Base-by-base conservation (phyloP, 2,888 invertebrate species). In the Cerastoderma edule region DNA sequence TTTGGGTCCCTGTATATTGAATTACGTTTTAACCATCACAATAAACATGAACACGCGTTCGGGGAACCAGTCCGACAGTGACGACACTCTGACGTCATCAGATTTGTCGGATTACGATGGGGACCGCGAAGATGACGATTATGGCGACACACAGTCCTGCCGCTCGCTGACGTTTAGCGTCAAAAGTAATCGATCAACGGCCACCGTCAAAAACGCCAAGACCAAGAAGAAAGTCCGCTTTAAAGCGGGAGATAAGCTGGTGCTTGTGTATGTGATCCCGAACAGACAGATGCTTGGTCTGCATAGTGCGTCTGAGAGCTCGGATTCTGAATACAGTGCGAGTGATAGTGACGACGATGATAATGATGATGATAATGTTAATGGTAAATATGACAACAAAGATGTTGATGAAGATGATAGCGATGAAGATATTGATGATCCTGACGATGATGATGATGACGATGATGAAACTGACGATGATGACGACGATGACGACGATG, bases 201-300 rank as follows among this genome's bases (percentile, higher is more conserved):
- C 64, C 24, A 70, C 67, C 2, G 67, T 78, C 3, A 78, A 78
- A 60, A 75, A 75, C 10, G 74, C 75, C 32, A 81, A 78, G 64
- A 60, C 67, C 6, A 78, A 78, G 46, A 81, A 81, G 54, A 50
- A 72, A 46, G 81, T 81, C 8, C 24, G 78, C 19, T 81, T 81
- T 64, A 81, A 81, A 50, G 72, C 81, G 3, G 81, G 81, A n/a
- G 81, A 78, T 56, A 81, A 73, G 28, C 39, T 81, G 33, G 81
- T 81, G 8, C 63, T 81, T 1, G 69, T 81, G 39, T 81, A 81
- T 54, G 60, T 63, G 30, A 81, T 81, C n/a, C 81, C 81, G 0
- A 81, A 81, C 48, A 63, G 81, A 56, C 78, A 75, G 50, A 81
- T 81, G 81, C 44, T 81, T 22, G 81, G 81, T 32, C 56, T 81